These are phyloP conservation scores for Phyllotreta cruciferae DNA, from an alignment of 2,888 invertebrate genomes.

Conservation along the genomic window DNA sequence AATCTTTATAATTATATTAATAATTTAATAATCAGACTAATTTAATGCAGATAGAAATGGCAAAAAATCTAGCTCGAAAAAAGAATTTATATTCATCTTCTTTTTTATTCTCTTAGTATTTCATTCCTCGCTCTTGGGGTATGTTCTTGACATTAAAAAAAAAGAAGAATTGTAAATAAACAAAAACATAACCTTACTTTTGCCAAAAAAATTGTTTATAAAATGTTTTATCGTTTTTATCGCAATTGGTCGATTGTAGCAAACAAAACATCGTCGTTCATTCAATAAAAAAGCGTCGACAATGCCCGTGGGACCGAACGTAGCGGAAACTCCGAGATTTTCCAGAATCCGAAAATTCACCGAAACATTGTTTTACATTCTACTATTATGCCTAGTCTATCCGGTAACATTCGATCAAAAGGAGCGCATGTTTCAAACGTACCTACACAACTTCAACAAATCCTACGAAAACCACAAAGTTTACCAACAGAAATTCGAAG, in stretches of 20 bases:
- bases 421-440: conserved; percentile 60
- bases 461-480: conserved; percentile 59
- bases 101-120: too few species aligned
- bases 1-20: too few species aligned
- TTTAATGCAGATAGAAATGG: too few species aligned
- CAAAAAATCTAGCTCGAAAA: too few species aligned
- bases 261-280: not conserved
- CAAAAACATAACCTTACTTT: too few species aligned
- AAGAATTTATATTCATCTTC: too few species aligned
- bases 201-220: too few species aligned
- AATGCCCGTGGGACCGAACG: conserved; percentile 33
- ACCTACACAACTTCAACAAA: conserved; percentile 63
- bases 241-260: not conserved
- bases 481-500: conserved; percentile 49
- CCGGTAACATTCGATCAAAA: conserved; percentile 59
- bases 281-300: conserved; percentile 10
- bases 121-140: too few species aligned
- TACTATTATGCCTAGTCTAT: conserved; percentile 60
- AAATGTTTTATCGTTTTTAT: conserved; percentile 4
- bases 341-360: conserved; percentile 23
- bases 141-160: too few species aligned
- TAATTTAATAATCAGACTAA: too few species aligned
- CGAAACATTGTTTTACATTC: conserved; percentile 48
- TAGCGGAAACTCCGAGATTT: conserved; percentile 27
- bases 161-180: not conserved